phyloP scores from a whole-genome alignment of 2,797 vertebrate genomes.

The Alfaro cultratus region DNA sequence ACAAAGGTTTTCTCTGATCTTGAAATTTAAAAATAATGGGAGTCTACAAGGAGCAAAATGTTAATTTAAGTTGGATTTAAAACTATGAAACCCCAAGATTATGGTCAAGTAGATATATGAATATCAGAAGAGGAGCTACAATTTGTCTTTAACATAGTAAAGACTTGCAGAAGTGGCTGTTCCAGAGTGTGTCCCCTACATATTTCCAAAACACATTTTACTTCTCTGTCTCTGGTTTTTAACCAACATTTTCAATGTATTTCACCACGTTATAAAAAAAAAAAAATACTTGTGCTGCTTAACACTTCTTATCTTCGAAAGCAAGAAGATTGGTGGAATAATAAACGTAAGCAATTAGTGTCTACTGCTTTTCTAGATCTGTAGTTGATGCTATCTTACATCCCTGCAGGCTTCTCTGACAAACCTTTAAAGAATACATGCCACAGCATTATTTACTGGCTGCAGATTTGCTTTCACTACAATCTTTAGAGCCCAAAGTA shows the following conservation, averaged over 20 bases:
- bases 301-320: neutral
- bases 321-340: neutral
- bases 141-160: neutral
- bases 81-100: slow-evolving; percentile 59
- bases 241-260: neutral
- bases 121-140: neutral
- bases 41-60: slow-evolving; percentile 53
- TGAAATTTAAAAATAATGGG: slow-evolving; percentile 53
- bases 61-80: slow-evolving; percentile 31
- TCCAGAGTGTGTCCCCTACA: neutral
- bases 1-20: slow-evolving; percentile 46
- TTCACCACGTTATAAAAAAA: neutral
- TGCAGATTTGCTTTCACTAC: slow-evolving; percentile 14
- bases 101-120: slow-evolving; percentile 22
- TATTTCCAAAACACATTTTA: neutral
- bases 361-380: neutral
- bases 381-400: neutral
- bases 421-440: slow-evolving; percentile 7
- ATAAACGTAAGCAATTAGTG: neutral
- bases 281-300: neutral
- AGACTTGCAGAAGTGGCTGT: neutral
- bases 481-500: neutral
- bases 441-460: slow-evolving; percentile 7
- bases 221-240: neutral
- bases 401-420: neutral